Conservation (phyloP, 2,113 vertebrate species). For the Phoxinus phoxinus region DNA sequence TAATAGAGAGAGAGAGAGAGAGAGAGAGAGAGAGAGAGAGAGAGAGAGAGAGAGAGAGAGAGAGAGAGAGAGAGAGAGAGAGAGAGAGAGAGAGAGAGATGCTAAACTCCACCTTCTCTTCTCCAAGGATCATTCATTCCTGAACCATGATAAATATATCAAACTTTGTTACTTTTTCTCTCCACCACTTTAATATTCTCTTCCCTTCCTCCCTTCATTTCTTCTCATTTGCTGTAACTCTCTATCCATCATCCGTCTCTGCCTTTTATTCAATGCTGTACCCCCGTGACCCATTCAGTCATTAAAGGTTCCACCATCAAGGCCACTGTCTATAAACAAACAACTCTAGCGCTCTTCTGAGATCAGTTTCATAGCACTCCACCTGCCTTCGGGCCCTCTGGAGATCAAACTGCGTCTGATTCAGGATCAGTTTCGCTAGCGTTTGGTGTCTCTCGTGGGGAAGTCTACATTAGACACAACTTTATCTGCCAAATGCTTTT, state of each 20-base stretch:
- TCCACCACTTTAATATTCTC: background rate
- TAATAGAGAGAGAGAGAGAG: background rate
- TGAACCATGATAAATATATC: background rate
- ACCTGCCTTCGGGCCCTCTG: slow-evolving; percentile 57
- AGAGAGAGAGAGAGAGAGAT: background rate
- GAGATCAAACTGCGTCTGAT: slow-evolving; percentile 21
- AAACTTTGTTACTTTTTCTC: background rate
- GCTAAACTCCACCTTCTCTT: background rate
- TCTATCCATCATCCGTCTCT: background rate
- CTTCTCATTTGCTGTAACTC: background rate
- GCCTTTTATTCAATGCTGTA: background rate
- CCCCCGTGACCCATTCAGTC: slow-evolving; percentile 5
- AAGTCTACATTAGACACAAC: slow-evolving; percentile 31
- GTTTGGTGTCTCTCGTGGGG: slow-evolving; percentile 5
- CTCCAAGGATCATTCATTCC: background rate
- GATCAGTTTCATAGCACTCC: slow-evolving; percentile 56
- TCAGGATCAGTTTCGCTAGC: slow-evolving; percentile 31
- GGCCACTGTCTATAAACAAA: slow-evolving; percentile 38
- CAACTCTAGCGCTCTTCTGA: slow-evolving; percentile 47
- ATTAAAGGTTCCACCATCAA: slow-evolving; percentile 34
- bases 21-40: background rate
- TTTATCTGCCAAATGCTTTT: slow-evolving; percentile 34
- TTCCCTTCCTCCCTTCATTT: slow-evolving; percentile 9
- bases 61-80: background rate
- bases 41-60: background rate